Base-by-base conservation (phyloP, 2,888 invertebrate species). In the Caenorhabditis zanzibari region DNA sequence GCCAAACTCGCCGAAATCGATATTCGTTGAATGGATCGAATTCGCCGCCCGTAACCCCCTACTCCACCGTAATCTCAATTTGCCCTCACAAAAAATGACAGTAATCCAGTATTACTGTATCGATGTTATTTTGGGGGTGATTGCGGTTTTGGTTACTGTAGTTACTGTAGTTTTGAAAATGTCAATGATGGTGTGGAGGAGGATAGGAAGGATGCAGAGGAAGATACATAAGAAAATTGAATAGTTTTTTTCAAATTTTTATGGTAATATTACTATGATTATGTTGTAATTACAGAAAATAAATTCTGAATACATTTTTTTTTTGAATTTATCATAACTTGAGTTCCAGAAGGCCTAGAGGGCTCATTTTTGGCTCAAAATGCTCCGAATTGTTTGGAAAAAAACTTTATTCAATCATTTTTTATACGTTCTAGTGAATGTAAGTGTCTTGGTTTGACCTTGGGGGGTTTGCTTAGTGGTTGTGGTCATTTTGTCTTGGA, bases 21-120 rank as follows among this genome's bases (percentile, higher is more conserved):
- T 68, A 2, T 83, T 86, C 66, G 49, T 85, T 41, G 76, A 81
- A 28, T 85, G 82, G 85, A 56, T 86, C 44, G 85, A 86, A 61
- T 86, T 64, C 54, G 74, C 81, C 10, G 85, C 77, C 16, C 59
- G 69, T 12, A 82, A 84, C 47, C 83, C 83, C 6, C 54, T 81
- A 6, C 32, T 84, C 2, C 80, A 83, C 41, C 59, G 68, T 14
- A 69, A 83, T 61, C 52, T 75, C 32, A 83, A 83, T 49, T 61
- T 81, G 52, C 66, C 81, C 16, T 74, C 74, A 2, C 69, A 44
- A 16, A 38, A 66, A 10, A 38, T 81, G 64, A n/a, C 52, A 24
- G 64, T 75, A 14, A 44, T 84, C 54, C 12, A 58, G 9, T 84
- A 84, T 63, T 84, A 84, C 44, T 81, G 69, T 41, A 16, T 84